Base-by-base conservation (phyloP, 2,888 invertebrate species). In the Parasteatoda lunata region DNA sequence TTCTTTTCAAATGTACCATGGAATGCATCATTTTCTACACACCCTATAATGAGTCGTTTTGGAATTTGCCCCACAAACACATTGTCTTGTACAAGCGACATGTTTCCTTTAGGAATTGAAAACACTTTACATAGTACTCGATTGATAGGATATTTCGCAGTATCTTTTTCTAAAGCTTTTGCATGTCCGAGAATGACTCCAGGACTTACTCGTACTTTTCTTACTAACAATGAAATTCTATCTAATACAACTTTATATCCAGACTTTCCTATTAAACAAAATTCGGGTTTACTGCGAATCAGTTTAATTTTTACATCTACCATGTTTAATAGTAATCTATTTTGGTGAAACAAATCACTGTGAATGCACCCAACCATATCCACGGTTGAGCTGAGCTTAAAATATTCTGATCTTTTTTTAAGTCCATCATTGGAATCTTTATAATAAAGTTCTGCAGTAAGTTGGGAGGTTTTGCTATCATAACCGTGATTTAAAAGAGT, bases 61-160 rank as follows among this genome's bases (percentile, higher is more conserved):
- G 91, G 91, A 8, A 91, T 71, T 77, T 90, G 90, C 1, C 91
- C 90, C 4, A 90, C 52, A 77, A 91, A 91, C 5, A 91, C 64
- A 79, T 91, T 91, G 75, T 91, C 91, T 54, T 91, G 84, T 0
- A 90, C 88, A 79, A 90, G 90, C 11, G 89, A 89, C 47, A 89
- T 89, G 30, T 90, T 89, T 3, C n/a, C 13, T 48, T 75, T 9
- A 47, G 76, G 80, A 15, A 76, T 68, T 6, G 79, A 79, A 51
- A 70, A 85, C 9, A 70, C 70, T 76, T 85, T 75, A 51, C 79
- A 79, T 11, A 79, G 3, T 4, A 70, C 64, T 64, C 84, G 5
- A 54, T 68, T 75, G 48, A 79, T 69, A 0, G 84, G 70, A 45
- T 79, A 85, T n/a, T 79, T 84, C 5, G 79, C 75, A 3, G 79